These are phyloP conservation scores for Apamea epomidion DNA, from an alignment of 2,888 invertebrate genomes.

Conservation along the genomic window DNA sequence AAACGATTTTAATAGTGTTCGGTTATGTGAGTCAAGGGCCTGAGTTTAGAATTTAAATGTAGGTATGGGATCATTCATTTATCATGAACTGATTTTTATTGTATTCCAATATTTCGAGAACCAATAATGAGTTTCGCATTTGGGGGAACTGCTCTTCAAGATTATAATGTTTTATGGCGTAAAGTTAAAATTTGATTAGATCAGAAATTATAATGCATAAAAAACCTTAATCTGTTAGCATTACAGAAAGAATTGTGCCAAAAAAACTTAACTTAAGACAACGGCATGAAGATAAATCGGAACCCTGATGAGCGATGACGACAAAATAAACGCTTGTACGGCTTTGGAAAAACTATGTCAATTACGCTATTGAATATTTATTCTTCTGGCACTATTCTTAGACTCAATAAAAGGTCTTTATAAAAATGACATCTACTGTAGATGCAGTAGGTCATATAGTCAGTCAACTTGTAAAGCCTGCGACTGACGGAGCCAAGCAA, in stretches of 20 bases:
- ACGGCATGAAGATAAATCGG: background rate
- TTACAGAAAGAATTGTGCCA: background rate
- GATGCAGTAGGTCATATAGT: slow-evolving; percentile 12
- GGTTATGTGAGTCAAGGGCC: slow-evolving; percentile 28
- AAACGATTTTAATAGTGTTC: slow-evolving; percentile 38
- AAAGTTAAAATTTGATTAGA: background rate
- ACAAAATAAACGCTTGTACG: background rate
- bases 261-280: background rate
- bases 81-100: slow-evolving; percentile 1
- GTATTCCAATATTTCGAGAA: slow-evolving; percentile 14
- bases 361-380: slow-evolving; percentile 45
- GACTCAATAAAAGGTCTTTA: slow-evolving; percentile 10
- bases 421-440: slow-evolving; percentile 19
- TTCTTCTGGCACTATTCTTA: slow-evolving; percentile 19
- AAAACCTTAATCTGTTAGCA: background rate
- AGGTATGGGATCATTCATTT: slow-evolving; percentile 13
- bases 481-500: slow-evolving; percentile 2
- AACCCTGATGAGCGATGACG: background rate
- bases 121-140: background rate
- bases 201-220: background rate
- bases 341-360: slow-evolving; percentile 33
- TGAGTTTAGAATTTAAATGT: slow-evolving; percentile 24
- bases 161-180: background rate
- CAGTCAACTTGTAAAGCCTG: slow-evolving; percentile 8
- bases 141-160: slow-evolving; percentile 8